A percentile compares a stretch with the other conserved stretches of the same genome.
phyloP scores from a whole-genome alignment of 2,113 vertebrate species.

The Cromileptes altivelis region DNA sequence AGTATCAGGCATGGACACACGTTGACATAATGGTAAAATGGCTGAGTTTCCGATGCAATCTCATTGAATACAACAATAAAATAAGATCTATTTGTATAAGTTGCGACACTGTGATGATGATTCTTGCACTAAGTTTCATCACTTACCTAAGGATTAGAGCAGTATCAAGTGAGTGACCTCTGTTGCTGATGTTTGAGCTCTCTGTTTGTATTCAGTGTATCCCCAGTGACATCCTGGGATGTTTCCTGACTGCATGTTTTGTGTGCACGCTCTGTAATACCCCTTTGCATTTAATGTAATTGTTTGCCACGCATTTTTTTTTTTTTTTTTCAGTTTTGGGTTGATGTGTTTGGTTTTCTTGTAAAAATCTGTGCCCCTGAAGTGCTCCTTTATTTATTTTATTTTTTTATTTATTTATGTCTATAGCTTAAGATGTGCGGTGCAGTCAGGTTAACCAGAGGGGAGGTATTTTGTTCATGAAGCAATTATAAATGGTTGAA shows the following conservation, averaged over 20 bases:
- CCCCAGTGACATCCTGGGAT: conserved; percentile 52
- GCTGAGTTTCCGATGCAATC: not conserved
- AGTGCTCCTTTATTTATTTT: conserved; percentile 13
- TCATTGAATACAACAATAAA: not conserved
- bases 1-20: conserved; percentile 4
- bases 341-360: conserved; percentile 46
- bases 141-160: conserved; percentile 76
- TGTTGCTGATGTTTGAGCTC: conserved; percentile 81
- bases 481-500: conserved; percentile 46
- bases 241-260: conserved; percentile 71
- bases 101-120: not conserved
- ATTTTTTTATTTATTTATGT: conserved; percentile 28
- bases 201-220: conserved; percentile 61
- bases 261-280: conserved; percentile 64
- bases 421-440: conserved; percentile 3
- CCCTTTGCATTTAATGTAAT: conserved; percentile 59
- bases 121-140: conserved; percentile 32
- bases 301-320: conserved; percentile 34
- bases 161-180: conserved; percentile 70
- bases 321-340: conserved; percentile 42
- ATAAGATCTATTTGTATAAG: not conserved
- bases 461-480: conserved; percentile 16
- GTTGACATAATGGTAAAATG: conserved; percentile 3
- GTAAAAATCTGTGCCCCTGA: conserved; percentile 1
- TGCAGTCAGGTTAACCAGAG: conserved; percentile 23